Evolutionary conservation across 2,888 invertebrate species (phyloP), one percentile per base, ranked within the genome.

Genomic region (Coremacera marginata): DNA sequence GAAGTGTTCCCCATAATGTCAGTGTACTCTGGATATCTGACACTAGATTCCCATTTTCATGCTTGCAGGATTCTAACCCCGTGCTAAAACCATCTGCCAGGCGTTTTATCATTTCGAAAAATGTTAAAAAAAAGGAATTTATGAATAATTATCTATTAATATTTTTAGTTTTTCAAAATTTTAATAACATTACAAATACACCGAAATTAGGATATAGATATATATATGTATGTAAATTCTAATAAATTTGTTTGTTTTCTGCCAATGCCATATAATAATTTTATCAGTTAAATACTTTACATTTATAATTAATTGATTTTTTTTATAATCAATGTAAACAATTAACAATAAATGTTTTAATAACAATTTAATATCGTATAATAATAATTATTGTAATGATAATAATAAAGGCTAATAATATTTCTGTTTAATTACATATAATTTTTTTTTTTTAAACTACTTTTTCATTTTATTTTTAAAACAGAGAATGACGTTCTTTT

Each of bases 61-160:
- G n/a, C n/a, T n/a, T n/a, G n/a, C n/a, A n/a, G n/a, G n/a, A n/a
- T n/a, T n/a, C n/a, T n/a, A n/a, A n/a, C n/a, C n/a, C n/a, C n/a
- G n/a, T n/a, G n/a, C n/a, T n/a, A n/a, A n/a, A n/a, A n/a, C n/a
- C n/a, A n/a, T n/a, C n/a, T n/a, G n/a, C n/a, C n/a, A n/a, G n/a
- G n/a, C n/a, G n/a, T 31, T 3, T 5, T 4, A 31, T 31, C 9
- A 65, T 65, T 65, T 65, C 16, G 27, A n/a, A 31, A 5, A 27
- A 73, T 49, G 62, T 62, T 73, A 51, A 73, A 73, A 62, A 73
- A 73, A 62, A n/a, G 62, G 19, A 63, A 62, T 73, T 62, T 49
- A 63, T 44, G 49, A 25, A 27, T 73, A 62, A 55, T 31, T 37
- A n/a, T 31, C 34, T 34, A 55, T 70, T n/a, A 62, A 55, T 70